Conservation (phyloP, 37 sponge, comb jelly and placozoan genomes). For the Bolinopsis microptera region DNA sequence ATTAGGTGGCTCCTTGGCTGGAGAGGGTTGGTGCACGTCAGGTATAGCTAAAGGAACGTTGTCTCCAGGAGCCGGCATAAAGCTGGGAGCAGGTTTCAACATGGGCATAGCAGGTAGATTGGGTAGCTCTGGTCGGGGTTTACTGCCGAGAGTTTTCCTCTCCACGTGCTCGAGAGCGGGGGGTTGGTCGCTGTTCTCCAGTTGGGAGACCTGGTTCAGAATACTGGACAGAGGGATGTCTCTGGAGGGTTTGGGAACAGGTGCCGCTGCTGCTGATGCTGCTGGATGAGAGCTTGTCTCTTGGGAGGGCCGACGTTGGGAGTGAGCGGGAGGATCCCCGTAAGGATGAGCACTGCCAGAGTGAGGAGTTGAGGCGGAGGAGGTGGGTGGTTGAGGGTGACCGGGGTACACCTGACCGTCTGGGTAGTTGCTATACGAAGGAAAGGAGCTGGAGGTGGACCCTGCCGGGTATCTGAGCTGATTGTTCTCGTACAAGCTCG, state of each 20-base stretch:
- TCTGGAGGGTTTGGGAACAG: not conserved
- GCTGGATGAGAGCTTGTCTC: not conserved
- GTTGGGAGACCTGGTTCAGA: conserved; percentile 37
- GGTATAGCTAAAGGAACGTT: conserved; percentile 26
- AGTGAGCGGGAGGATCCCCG: not conserved
- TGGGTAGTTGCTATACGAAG: not conserved
- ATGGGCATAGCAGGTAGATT: conserved; percentile 36
- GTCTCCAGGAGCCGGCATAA: conserved; percentile 3
- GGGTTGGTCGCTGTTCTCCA: conserved; percentile 45
- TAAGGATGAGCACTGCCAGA: not conserved
- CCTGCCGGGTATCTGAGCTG: not conserved
- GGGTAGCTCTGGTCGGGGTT: not conserved
- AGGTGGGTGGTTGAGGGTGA: not conserved
- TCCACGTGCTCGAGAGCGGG: conserved; percentile 44
- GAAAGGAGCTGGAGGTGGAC: not conserved
- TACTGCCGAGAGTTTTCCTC: not conserved
- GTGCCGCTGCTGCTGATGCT: not conserved
- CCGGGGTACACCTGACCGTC: not conserved
- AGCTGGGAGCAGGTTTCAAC: conserved; percentile 22
- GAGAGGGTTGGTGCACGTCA: not conserved
- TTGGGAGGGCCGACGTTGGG: not conserved
- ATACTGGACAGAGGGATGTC: conserved; percentile 37
- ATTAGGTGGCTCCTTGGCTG: not conserved
- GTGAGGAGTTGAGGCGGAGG: not conserved
- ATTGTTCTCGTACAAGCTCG: conserved; percentile 2